phyloP scores from a whole-genome alignment of 1,140 invertebrate species.

The Trigoniulus corallinus region DNA sequence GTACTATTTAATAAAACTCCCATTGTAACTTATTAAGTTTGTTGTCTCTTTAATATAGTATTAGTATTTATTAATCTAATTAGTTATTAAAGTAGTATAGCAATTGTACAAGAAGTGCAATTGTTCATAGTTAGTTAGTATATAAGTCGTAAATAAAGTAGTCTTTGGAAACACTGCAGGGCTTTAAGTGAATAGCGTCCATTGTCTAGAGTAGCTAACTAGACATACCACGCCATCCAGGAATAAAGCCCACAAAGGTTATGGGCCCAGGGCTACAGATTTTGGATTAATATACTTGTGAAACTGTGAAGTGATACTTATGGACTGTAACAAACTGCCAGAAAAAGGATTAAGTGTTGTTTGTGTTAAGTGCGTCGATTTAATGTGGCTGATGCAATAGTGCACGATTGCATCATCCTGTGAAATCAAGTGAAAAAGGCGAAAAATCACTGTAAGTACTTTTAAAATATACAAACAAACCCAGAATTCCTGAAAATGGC shows the following conservation, averaged over 20 bases:
- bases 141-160: not conserved
- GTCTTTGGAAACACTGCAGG: not conserved
- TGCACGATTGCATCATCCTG: not conserved
- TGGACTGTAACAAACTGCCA: no score
- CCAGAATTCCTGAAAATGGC: not conserved
- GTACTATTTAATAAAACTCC: not conserved
- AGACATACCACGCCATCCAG: not conserved
- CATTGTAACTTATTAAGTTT: not conserved
- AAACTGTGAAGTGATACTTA: no score
- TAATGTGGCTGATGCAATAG: not conserved
- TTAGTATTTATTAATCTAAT: not conserved
- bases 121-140: not conserved
- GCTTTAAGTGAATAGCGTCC: not conserved
- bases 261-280: no score
- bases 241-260: not conserved
- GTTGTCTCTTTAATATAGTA: not conserved
- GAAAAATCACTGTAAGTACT: not conserved
- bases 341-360: no score
- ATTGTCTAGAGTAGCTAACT: not conserved
- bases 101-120: not conserved
- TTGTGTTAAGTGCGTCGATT: not conserved
- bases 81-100: not conserved
- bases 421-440: not conserved
- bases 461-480: not conserved
- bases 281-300: no score